phyloP scores from a whole-genome alignment of 2,113 vertebrate genomes.

The Panurus biarmicus region DNA sequence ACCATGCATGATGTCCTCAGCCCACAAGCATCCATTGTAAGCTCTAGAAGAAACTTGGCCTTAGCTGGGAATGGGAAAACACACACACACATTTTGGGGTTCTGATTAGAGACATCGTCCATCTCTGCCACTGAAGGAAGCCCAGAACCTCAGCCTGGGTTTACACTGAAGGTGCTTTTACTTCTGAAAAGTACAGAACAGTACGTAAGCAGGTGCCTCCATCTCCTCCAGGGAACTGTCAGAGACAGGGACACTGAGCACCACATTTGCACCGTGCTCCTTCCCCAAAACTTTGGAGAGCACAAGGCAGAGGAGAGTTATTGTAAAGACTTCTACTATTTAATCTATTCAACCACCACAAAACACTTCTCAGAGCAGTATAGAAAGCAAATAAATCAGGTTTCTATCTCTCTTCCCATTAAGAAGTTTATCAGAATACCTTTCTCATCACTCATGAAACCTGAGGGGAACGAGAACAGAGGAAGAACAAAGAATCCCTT shows the following conservation, averaged over 20 bases:
- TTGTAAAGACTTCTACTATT: not conserved
- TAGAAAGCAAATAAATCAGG: not conserved
- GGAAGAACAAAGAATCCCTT: not conserved
- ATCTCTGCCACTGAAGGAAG: not conserved
- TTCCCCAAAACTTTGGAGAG: not conserved
- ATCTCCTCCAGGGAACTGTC: not conserved
- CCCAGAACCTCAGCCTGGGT: not conserved
- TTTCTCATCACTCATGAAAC: not conserved
- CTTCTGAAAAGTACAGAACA: not conserved
- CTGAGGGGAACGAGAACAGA: not conserved
- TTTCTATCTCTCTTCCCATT: not conserved
- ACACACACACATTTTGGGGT: accelerated
- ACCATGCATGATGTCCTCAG: not conserved
- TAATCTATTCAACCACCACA: not conserved
- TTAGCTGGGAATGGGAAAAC: not conserved
- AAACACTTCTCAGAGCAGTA: not conserved
- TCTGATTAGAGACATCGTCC: not conserved
- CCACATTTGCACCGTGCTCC: not conserved
- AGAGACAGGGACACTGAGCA: not conserved
- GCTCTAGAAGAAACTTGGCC: not conserved
- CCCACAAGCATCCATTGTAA: not conserved
- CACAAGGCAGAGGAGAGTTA: not conserved
- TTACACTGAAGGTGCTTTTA: not conserved
- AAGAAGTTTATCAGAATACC: not conserved
- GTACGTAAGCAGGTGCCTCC: not conserved